Evolutionary conservation across 2,888 invertebrate species (phyloP).

Genomic region (Tenodera sinensis): DNA sequence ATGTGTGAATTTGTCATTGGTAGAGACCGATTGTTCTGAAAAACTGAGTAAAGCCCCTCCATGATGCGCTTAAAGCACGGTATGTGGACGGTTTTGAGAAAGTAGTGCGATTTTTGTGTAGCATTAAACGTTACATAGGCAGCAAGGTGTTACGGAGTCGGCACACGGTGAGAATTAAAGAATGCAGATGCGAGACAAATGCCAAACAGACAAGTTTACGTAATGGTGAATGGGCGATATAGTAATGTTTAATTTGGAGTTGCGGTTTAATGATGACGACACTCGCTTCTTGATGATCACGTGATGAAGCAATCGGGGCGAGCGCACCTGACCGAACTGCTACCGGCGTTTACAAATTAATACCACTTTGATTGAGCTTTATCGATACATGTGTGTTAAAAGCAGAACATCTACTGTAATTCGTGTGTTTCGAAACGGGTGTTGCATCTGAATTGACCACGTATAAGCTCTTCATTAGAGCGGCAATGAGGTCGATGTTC

Average conservation of each 20-base stretch:
- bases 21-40: too few species aligned
- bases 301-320: background rate
- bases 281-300: background rate
- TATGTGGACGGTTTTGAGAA: too few species aligned
- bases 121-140: too few species aligned
- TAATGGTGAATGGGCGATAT: background rate
- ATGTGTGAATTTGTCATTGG: too few species aligned
- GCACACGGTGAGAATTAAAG: background rate
- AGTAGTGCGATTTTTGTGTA: too few species aligned
- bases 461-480: background rate
- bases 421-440: background rate
- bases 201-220: background rate
- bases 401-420: background rate
- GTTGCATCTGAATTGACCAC: background rate
- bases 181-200: background rate
- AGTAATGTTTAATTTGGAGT: background rate
- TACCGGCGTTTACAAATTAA: background rate
- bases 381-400: background rate
- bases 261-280: background rate
- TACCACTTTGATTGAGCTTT: background rate
- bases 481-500: background rate
- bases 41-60: too few species aligned
- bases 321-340: background rate
- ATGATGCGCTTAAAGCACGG: too few species aligned
- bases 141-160: too few species aligned